Conservation (phyloP, 2,113 vertebrate species). For the Leuciscus idus region DNA sequence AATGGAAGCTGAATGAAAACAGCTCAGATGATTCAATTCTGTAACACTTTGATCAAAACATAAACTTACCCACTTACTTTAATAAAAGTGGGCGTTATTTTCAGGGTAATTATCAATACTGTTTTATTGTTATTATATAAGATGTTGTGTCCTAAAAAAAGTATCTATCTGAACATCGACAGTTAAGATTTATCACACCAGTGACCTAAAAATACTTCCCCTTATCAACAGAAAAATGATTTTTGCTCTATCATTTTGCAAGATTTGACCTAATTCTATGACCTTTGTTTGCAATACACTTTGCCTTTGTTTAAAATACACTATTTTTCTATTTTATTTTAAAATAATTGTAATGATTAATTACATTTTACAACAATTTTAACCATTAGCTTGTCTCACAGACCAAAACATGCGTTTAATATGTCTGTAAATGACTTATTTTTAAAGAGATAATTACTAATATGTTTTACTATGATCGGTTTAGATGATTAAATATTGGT, state of each 20-base stretch:
- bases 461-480: no score
- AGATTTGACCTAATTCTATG: background rate
- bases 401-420: background rate
- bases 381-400: background rate
- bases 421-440: background rate
- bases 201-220: background rate
- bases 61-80: background rate
- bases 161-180: background rate
- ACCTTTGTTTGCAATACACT: background rate
- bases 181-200: constrained; percentile 17
- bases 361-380: background rate
- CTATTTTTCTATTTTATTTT: background rate
- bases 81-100: background rate
- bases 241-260: background rate
- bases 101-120: background rate
- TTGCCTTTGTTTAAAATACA: no score
- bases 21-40: background rate
- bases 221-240: constrained; percentile 1
- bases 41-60: background rate
- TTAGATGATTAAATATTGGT: no score
- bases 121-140: background rate
- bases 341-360: background rate
- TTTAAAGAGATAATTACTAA: background rate
- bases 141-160: background rate
- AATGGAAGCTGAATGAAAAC: background rate